These are phyloP conservation scores for Crossaster papposus DNA, from an alignment of 53 echinoderm and acorn worm genomes.

Conservation along the genomic window DNA sequence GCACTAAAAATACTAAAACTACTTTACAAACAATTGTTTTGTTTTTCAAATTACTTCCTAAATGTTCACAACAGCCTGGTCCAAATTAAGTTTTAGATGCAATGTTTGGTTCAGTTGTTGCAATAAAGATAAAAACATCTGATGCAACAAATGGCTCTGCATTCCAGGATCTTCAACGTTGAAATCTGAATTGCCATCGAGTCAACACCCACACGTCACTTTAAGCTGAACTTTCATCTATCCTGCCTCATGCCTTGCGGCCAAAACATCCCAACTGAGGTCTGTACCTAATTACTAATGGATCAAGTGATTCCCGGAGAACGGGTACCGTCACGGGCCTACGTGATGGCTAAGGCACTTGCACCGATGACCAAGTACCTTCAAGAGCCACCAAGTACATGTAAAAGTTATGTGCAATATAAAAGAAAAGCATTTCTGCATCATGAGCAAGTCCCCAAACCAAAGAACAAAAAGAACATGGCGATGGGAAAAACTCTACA, in stretches of 20 bases:
- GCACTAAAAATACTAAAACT: too few relatives aligned
- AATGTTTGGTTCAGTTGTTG: background rate
- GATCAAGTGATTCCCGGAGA: conserved; percentile 32
- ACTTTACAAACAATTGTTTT: too few relatives aligned
- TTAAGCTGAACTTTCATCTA: conserved; percentile 17
- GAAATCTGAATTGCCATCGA: background rate
- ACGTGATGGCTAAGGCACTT: conserved; percentile 25
- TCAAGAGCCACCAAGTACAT: conserved; percentile 6
- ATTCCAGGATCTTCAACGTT: background rate
- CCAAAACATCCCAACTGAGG: background rate
- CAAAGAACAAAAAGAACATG: background rate
- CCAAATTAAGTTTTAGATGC: too few relatives aligned
- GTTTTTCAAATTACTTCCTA: too few relatives aligned
- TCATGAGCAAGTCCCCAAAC: background rate
- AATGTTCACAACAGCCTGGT: too few relatives aligned
- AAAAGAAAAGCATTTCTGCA: background rate
- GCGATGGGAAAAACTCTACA: background rate
- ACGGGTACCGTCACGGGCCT: conserved; percentile 23
- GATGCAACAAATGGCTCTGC: background rate
- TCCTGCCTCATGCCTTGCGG: conserved; percentile 15
- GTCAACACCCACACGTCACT: conserved; percentile 7
- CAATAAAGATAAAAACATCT: background rate
- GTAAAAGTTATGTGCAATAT: background rate
- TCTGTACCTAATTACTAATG: conserved; percentile 33
- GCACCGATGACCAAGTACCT: background rate